phyloP scores from a whole-genome alignment of 37 sponge, comb jelly and placozoan genomes.

The Trichoplax adhaerens region DNA sequence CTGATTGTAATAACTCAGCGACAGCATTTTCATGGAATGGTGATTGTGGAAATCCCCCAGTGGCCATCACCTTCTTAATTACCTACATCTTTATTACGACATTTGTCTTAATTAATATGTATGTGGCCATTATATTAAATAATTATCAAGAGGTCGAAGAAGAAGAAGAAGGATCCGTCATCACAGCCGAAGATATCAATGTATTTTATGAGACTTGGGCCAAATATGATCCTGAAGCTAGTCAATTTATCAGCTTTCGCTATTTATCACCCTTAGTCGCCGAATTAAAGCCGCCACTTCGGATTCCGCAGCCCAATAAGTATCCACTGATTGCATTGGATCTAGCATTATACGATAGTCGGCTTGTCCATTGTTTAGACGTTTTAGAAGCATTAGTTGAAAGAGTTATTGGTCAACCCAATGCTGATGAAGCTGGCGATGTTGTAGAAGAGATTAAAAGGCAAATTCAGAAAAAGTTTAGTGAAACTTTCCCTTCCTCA shows the following conservation, averaged over 20 bases:
- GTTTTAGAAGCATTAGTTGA: too few species aligned
- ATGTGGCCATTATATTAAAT: conserved; percentile 24
- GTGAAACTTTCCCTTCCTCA: too few species aligned
- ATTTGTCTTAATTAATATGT: conserved; percentile 21
- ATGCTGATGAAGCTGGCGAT: too few species aligned
- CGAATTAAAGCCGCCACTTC: too few species aligned
- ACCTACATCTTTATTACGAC: conserved; percentile 15
- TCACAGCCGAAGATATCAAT: conserved; percentile 20
- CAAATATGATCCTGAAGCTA: conserved; percentile 19
- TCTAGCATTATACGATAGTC: too few species aligned
- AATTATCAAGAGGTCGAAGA: conserved; percentile 17
- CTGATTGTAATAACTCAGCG: conserved; percentile 9
- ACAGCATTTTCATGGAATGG: neutral
- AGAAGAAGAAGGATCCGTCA: conserved; percentile 6
- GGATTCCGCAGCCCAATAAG: too few species aligned
- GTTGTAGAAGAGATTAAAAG: too few species aligned
- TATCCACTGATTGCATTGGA: too few species aligned
- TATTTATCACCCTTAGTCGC: too few species aligned
- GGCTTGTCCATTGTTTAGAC: too few species aligned
- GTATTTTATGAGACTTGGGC: conserved; percentile 22
- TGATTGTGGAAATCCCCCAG: conserved; percentile 14
- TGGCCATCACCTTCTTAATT: conserved; percentile 15
- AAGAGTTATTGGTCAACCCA: too few species aligned
- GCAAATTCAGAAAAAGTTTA: too few species aligned
- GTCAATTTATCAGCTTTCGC: conserved; percentile 17